These are phyloP conservation scores for Bradypodion ventrale DNA, from an alignment of 2,797 vertebrate genomes.

Conservation along the genomic window DNA sequence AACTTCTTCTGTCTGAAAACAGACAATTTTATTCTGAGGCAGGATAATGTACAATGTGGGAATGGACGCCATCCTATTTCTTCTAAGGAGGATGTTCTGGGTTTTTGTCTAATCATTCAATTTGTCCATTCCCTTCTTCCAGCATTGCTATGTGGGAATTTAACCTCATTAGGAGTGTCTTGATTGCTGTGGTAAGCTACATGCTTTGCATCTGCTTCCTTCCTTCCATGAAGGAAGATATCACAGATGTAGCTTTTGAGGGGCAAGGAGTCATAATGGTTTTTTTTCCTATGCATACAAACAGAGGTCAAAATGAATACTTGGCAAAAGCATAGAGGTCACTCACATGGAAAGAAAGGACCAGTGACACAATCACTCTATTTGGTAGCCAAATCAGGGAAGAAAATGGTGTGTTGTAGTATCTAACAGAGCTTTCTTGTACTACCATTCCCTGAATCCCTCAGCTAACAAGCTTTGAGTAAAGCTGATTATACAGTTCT, in stretches of 20 bases:
- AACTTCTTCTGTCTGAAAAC: background rate
- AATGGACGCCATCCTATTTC: background rate
- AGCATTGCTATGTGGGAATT: background rate
- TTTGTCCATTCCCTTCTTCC: background rate
- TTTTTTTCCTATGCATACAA: background rate
- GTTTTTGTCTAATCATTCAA: too few relatives aligned
- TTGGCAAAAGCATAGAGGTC: background rate
- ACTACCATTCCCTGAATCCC: too few relatives aligned
- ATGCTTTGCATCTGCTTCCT: too few relatives aligned
- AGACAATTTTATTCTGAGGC: background rate
- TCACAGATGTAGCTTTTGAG: background rate
- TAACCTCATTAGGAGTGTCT: background rate
- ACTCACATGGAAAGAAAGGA: background rate
- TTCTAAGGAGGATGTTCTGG: background rate
- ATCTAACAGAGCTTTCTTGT: too few relatives aligned
- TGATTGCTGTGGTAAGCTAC: too few relatives aligned
- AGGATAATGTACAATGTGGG: background rate
- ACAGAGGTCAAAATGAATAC: background rate
- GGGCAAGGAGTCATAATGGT: background rate
- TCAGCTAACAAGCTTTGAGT: too few relatives aligned
- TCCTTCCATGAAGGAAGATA: background rate
- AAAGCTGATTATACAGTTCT: background rate
- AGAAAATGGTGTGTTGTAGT: too few relatives aligned
- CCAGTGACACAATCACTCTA: too few relatives aligned
- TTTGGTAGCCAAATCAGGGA: too few relatives aligned